phyloP scores from a whole-genome alignment of 2,797 vertebrate genomes.

The Sebastes minor region DNA sequence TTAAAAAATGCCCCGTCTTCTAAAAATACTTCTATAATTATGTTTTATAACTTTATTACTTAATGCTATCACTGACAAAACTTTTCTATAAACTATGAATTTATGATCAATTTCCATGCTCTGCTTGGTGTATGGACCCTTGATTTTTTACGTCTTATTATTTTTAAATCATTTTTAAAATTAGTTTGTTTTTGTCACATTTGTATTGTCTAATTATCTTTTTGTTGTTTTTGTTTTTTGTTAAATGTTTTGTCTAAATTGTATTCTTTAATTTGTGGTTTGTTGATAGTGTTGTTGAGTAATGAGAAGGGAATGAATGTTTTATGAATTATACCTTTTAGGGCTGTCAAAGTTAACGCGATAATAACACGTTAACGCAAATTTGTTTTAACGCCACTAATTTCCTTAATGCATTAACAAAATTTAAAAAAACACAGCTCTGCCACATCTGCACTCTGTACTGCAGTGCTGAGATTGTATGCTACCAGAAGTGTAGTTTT shows the following conservation, averaged over 20 bases:
- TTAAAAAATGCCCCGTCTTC: too few species aligned
- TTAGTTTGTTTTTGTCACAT: background rate
- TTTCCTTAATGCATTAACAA: too few species aligned
- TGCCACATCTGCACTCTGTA: background rate
- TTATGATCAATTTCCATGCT: background rate
- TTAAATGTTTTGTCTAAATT: background rate
- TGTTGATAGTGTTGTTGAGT: background rate
- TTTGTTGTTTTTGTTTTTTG: too few species aligned
- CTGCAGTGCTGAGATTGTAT: background rate
- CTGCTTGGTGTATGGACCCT: background rate
- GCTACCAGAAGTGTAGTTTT: background rate
- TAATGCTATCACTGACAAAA: too few species aligned
- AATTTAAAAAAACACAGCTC: background rate
- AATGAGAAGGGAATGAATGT: background rate
- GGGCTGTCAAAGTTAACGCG: too few species aligned
- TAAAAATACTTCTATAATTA: too few species aligned
- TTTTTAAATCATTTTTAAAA: too few species aligned
- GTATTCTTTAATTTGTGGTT: background rate
- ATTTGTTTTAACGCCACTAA: too few species aligned
- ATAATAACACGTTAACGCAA: too few species aligned
- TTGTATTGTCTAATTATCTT: background rate
- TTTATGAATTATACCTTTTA: background rate
- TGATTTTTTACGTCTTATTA: background rate
- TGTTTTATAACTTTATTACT: too few species aligned
- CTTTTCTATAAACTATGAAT: background rate